A percentile compares a stretch with the other conserved stretches of the same genome.
These are phyloP conservation scores for Calyptomena viridis DNA, from an alignment of 2,113 vertebrate genomes.

Conservation along the genomic window DNA sequence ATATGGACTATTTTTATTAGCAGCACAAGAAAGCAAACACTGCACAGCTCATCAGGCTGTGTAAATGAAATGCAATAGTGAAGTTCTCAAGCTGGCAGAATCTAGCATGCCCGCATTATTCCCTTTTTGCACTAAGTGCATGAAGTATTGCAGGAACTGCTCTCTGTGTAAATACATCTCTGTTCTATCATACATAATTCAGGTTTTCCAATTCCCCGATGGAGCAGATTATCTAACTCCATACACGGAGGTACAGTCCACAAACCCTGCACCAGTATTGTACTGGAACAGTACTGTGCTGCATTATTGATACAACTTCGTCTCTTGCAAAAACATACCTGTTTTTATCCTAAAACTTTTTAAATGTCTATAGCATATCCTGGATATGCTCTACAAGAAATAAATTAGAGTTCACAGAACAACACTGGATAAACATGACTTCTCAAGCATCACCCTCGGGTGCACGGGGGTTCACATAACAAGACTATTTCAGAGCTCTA, in stretches of 20 bases:
- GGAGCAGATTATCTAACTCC: slow-evolving; percentile 34
- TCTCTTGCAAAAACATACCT: neutral
- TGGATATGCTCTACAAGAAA: neutral
- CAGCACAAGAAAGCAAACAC: slow-evolving; percentile 3
- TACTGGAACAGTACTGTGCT: neutral
- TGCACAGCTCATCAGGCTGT: slow-evolving; percentile 22
- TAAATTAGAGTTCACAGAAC: neutral
- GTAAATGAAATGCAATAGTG: slow-evolving; percentile 33
- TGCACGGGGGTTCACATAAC: neutral
- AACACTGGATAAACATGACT: neutral
- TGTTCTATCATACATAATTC: slow-evolving; percentile 58
- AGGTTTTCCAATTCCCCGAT: neutral
- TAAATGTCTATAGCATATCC: neutral
- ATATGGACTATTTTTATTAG: slow-evolving; percentile 27
- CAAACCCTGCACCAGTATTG: neutral
- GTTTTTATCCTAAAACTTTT: slow-evolving; percentile 17
- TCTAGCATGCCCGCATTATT: neutral
- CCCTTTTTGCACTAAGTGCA: neutral
- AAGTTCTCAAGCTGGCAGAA: slow-evolving; percentile 27
- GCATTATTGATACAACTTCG: neutral
- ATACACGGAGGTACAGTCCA: neutral
- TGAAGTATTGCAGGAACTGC: slow-evolving; percentile 2
- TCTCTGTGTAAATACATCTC: slow-evolving; percentile 31
- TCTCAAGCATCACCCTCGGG: neutral
- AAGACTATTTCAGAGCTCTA: neutral